A percentile compares a stretch with the other conserved stretches of the same genome.
Evolutionary conservation across 2,888 invertebrate genomes (phyloP).

Genomic region (Aporophyla nigra): DNA sequence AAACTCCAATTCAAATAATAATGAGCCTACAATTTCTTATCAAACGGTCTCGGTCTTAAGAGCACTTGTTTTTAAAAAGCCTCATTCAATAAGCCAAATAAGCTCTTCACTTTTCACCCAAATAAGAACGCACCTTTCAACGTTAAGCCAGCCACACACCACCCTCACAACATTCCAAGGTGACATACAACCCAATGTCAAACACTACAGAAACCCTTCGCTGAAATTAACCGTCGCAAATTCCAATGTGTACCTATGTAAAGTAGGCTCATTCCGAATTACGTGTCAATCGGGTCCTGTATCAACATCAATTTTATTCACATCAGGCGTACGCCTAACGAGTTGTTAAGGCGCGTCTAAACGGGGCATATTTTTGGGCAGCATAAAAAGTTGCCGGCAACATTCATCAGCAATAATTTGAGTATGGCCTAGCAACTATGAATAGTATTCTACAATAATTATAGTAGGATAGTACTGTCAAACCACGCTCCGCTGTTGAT

Average conservation of each 20-base stretch:
- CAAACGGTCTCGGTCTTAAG: background rate
- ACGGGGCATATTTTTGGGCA: background rate
- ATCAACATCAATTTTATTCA: slow-evolving; percentile 73
- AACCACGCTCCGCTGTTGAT: background rate
- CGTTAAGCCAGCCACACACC: background rate
- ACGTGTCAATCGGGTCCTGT: slow-evolving; percentile 66
- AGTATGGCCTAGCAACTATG: background rate
- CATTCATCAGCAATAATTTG: background rate
- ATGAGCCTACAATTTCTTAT: background rate
- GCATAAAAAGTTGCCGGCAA: background rate
- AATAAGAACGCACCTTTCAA: slow-evolving; percentile 1
- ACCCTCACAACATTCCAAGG: slow-evolving; percentile 22
- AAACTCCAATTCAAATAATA: background rate
- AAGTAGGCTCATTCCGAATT: slow-evolving; percentile 62
- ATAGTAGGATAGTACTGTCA: background rate
- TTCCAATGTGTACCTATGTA: slow-evolving; percentile 61
- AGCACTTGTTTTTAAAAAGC: background rate
- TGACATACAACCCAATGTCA: slow-evolving; percentile 49
- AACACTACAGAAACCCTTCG: slow-evolving; percentile 50
- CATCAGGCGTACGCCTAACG: slow-evolving; percentile 68
- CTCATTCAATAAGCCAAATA: background rate
- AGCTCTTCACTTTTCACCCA: background rate
- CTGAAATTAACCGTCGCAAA: slow-evolving; percentile 55
- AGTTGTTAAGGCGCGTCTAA: slow-evolving; percentile 45
- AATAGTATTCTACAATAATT: too few relatives aligned